Evolutionary conservation across 2,888 invertebrate species (phyloP).

Genomic region (Eudasyphora cyanicolor): DNA sequence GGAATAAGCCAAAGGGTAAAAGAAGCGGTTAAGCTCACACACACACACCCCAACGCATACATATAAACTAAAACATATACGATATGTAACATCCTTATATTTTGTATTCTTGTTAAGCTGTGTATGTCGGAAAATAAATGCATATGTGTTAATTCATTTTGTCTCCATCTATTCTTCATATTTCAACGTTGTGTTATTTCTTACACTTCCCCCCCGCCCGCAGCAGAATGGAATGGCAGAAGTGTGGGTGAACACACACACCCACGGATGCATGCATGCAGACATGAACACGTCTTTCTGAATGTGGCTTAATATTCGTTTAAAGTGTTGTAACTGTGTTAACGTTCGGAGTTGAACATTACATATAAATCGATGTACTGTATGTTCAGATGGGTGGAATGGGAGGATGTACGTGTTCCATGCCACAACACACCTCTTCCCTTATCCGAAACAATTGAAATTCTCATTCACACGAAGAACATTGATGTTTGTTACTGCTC

Average conservation of each 20-base stretch:
- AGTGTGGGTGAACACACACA: not conserved
- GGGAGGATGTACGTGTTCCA: slow-evolving; percentile 21
- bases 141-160: not conserved
- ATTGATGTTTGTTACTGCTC: not conserved
- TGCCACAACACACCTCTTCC: too few species aligned
- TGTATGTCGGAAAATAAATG: not conserved
- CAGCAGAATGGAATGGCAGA: not conserved
- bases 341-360: too few species aligned
- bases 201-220: not conserved
- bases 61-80: too few species aligned
- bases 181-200: slow-evolving; percentile 4
- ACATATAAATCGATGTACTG: too few species aligned
- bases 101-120: too few species aligned
- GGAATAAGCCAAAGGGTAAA: not conserved
- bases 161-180: not conserved
- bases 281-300: not conserved
- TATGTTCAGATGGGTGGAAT: not conserved
- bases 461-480: slow-evolving; percentile 22
- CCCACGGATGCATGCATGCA: not conserved
- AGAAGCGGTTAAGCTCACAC: not conserved
- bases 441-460: slow-evolving; percentile 43
- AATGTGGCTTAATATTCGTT: slow-evolving; percentile 16
- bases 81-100: too few species aligned
- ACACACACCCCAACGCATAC: not conserved
- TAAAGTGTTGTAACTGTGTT: slow-evolving; percentile 7